These are phyloP conservation scores for Phataginus tetradactyla DNA, from an alignment of 2,797 vertebrate genomes.

Conservation along the genomic window DNA sequence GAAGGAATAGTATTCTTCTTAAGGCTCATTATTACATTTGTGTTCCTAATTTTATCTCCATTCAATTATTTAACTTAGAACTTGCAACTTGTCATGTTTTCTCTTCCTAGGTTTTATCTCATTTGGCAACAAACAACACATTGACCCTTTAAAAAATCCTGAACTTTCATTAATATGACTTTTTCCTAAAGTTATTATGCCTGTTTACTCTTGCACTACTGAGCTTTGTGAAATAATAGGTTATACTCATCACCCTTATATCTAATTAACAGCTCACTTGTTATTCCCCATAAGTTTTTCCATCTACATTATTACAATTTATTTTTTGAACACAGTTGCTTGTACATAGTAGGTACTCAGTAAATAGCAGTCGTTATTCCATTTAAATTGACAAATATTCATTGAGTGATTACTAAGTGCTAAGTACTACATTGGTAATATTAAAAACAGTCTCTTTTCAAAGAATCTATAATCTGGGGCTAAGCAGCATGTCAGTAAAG, in stretches of 20 bases:
- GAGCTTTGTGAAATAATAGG: not conserved
- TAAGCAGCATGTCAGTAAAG: not conserved
- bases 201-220: not conserved
- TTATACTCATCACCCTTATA: not conserved
- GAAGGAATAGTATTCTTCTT: not conserved
- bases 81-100: not conserved
- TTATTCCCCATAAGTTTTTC: not conserved
- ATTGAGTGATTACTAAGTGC: not conserved
- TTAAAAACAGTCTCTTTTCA: conserved; percentile 5
- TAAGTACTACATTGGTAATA: not conserved
- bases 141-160: not conserved
- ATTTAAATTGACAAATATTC: not conserved
- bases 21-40: not conserved
- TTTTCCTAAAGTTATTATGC: not conserved
- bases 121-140: not conserved
- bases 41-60: not conserved
- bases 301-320: not conserved
- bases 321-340: not conserved
- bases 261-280: not conserved
- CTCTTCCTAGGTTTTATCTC: not conserved
- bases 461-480: conserved; percentile 12
- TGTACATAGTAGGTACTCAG: not conserved
- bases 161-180: not conserved
- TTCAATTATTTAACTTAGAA: not conserved
- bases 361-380: not conserved